These are phyloP conservation scores for Chiroxiphia lanceolata DNA, from an alignment of 2,797 vertebrate species.

Conservation along the genomic window DNA sequence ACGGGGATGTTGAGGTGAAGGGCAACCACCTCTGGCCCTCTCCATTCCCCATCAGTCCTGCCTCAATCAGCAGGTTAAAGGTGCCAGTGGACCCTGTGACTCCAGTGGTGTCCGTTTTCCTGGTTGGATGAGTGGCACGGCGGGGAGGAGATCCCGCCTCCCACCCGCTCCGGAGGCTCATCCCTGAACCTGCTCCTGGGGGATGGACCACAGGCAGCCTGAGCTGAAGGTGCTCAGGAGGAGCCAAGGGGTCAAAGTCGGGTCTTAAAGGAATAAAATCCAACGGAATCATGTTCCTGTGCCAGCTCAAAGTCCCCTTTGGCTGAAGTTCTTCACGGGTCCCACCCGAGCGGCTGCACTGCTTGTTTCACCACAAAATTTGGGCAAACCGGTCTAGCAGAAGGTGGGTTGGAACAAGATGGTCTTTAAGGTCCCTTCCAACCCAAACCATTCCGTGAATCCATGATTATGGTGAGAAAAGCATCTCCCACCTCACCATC, in stretches of 20 bases:
- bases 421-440: background rate
- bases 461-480: background rate
- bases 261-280: background rate
- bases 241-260: background rate
- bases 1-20: background rate
- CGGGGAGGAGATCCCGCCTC: background rate
- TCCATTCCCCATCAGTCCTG: background rate
- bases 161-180: background rate
- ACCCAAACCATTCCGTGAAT: background rate
- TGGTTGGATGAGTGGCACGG: background rate
- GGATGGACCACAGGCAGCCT: background rate
- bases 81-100: background rate
- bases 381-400: accelerated
- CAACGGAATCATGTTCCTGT: background rate
- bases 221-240: background rate
- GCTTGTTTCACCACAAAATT: background rate
- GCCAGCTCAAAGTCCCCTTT: background rate
- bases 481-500: background rate
- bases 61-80: background rate
- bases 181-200: background rate
- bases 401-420: background rate
- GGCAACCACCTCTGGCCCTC: conserved; percentile 39
- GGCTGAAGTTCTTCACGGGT: background rate
- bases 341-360: background rate
- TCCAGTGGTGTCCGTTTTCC: background rate